Percentiles rank a stretch among this genome's conserved stretches.
Evolutionary conservation across 2,113 vertebrate species (phyloP).

Genomic region (Trachemys scripta): DNA sequence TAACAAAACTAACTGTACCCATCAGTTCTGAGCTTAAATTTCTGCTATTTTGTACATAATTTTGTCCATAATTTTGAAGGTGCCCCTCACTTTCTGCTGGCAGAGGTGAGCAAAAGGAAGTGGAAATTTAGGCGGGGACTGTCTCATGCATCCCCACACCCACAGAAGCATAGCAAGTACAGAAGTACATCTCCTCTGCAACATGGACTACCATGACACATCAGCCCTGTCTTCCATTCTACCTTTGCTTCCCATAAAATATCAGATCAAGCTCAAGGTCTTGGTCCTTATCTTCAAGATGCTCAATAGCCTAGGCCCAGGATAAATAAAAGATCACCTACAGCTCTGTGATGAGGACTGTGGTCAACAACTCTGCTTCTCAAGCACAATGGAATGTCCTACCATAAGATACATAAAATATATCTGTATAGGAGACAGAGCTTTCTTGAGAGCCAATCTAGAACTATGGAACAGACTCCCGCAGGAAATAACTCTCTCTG

Average conservation of each 20-base stretch:
- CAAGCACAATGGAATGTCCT: background rate
- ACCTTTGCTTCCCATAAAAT: background rate
- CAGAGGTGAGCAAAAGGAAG: background rate
- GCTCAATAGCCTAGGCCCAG: background rate
- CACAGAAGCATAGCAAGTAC: background rate
- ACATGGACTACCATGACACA: background rate
- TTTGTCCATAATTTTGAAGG: background rate
- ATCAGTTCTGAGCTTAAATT: constrained; percentile 10
- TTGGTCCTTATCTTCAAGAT: background rate
- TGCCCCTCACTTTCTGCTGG: background rate
- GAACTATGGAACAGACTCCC: background rate
- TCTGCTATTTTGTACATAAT: constrained; percentile 40
- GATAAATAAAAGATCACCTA: background rate
- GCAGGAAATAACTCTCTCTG: background rate
- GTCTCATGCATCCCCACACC: background rate
- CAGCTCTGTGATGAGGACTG: background rate
- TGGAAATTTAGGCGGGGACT: background rate
- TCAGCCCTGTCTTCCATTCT: background rate
- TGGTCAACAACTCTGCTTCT: background rate
- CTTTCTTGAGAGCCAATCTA: background rate
- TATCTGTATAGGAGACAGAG: background rate
- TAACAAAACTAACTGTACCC: constrained; percentile 47
- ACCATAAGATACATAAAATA: background rate
- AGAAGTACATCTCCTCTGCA: constrained; percentile 7
- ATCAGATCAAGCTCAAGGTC: background rate